A percentile compares a stretch with the other conserved stretches of the same genome.
Evolutionary conservation across 37 sponge, comb jelly and placozoan species (phyloP).

Genomic region (Haliclona indistincta): DNA sequence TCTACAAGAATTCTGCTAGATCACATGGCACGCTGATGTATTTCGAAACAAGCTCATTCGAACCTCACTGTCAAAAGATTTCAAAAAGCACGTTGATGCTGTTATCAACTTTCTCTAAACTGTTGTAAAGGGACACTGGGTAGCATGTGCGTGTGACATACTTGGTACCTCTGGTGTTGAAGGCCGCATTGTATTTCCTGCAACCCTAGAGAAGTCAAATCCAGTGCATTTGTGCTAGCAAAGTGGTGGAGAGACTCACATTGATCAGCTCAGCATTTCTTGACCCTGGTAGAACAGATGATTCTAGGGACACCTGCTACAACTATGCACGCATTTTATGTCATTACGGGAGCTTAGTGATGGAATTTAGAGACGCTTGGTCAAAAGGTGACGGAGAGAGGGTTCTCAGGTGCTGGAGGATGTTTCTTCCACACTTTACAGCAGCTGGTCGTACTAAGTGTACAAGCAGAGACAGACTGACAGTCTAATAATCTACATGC

Average conservation of each 20-base stretch:
- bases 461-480: no score
- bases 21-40: constrained; percentile 36
- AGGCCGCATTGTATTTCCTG: background rate
- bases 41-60: constrained; percentile 3
- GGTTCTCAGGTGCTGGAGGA: constrained; percentile 34
- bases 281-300: no score
- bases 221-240: background rate
- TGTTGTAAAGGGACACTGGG: constrained; percentile 22
- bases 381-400: constrained; percentile 51
- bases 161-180: background rate
- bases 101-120: constrained; percentile 12
- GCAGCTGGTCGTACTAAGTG: constrained; percentile 22
- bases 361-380: constrained; percentile 38
- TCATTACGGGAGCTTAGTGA: constrained; percentile 23
- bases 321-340: constrained; percentile 45
- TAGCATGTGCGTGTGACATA: constrained; percentile 30
- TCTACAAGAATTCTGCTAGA: constrained; percentile 9
- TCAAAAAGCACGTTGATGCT: constrained; percentile 34
- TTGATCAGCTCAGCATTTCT: constrained; percentile 15
- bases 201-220: background rate
- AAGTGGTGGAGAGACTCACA: constrained; percentile 6
- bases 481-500: no score
- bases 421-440: constrained; percentile 44
- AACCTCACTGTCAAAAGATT: constrained; percentile 18
- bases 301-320: no score